Evolutionary conservation across 2,797 vertebrate genomes (phyloP), one percentile per base, ranked within the genome.

Genomic region (Bryconaethiops microstoma): DNA sequence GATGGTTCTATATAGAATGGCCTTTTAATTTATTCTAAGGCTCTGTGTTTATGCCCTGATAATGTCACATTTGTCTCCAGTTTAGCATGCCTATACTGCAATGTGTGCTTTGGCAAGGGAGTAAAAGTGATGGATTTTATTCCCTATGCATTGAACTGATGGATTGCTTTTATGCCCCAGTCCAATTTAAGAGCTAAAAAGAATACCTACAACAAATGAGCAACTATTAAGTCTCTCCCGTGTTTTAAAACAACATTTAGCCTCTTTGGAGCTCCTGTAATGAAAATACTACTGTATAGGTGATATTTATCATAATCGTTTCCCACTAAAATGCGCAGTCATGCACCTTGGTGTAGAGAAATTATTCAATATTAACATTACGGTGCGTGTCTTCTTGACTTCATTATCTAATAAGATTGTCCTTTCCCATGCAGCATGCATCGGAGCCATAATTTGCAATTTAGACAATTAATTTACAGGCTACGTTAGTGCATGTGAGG

Each of bases 401-500:
- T 78, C 60, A 60, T 71, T 54, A 78, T 50, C 39, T 62, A 52
- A 59, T 80, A 71, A 42, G 68, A 74, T 59, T 67, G 80, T 64
- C 78, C 64, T 80, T 84, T 74, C 63, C 54, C 40, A 77, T 74
- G 69, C 54, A 69, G 75, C 75, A 78, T 86, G 72, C 75, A 57
- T 76, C 29, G n/a, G 42, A 83, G 60, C 60, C 63, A 78, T 68
- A 60, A 84, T 84, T 85, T 69, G 74, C 64, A 82, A 85, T 87
- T 86, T 86, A 67, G 73, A 74, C 71, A 79, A 80, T 80, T 13
- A 83, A 74, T 87, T 87, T 65, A 76, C 82, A 82, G 9, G 50
- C 63, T 52, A 62, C 42, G 80, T 77, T 17, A 64, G 81, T 64
- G 84, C 81, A 88, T 86, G 90, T 85, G 72, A 85, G 82, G 88